phyloP scores from a whole-genome alignment of 1,140 invertebrate species.

The Eubasilissa regina region DNA sequence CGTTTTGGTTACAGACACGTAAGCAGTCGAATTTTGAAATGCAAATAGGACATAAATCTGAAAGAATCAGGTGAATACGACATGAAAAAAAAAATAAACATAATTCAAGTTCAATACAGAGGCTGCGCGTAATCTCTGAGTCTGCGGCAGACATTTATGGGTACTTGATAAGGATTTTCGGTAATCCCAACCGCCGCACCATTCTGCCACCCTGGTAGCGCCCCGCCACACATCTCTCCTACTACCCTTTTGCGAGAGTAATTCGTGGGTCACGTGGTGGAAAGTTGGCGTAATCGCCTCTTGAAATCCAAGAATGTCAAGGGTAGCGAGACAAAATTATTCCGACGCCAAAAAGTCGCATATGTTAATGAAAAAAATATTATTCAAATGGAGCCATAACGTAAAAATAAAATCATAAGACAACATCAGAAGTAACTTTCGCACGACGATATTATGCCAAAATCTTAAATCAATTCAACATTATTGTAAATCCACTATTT shows the following conservation, averaged over 20 bases:
- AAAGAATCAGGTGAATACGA: not conserved
- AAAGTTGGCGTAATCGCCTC: slow-evolving; percentile 23
- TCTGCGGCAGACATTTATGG: slow-evolving; percentile 2
- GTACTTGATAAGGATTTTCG: slow-evolving; percentile 9
- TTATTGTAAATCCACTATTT: no score
- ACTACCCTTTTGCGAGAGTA: slow-evolving; percentile 3
- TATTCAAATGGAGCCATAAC: no score
- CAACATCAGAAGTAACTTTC: no score
- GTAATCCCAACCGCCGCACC: not conserved
- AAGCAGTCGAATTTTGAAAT: not conserved
- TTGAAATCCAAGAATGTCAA: not conserved
- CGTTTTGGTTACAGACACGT: not conserved
- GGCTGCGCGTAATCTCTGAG: not conserved
- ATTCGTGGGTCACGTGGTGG: slow-evolving; percentile 1
- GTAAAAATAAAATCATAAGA: no score
- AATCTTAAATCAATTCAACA: no score
- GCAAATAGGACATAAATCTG: not conserved
- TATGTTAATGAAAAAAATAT: no score
- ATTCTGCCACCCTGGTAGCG: not conserved
- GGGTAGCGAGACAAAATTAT: not conserved
- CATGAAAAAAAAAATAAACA: not conserved
- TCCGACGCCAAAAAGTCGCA: no score
- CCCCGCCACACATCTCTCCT: not conserved
- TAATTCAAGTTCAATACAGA: slow-evolving; percentile 10
- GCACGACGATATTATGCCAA: no score